phyloP scores from a whole-genome alignment of 2,797 vertebrate genomes.

The Chelonia mydas region DNA sequence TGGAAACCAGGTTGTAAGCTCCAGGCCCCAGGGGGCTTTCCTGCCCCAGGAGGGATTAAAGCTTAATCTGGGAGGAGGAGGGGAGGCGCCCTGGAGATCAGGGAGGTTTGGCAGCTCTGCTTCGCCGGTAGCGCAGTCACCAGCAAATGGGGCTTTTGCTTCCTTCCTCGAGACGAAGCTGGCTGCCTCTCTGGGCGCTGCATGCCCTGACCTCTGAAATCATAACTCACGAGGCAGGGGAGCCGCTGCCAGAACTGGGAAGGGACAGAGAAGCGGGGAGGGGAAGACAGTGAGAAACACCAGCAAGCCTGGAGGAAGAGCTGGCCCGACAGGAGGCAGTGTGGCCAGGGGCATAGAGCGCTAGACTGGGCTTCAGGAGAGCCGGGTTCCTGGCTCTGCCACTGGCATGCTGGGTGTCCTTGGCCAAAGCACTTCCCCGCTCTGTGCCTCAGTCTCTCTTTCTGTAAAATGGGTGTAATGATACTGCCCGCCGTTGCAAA shows the following conservation, averaged over 20 bases:
- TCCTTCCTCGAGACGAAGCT: not conserved
- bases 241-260: not conserved
- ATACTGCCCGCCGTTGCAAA: not conserved
- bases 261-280: not conserved
- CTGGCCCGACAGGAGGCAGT: not conserved
- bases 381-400: not conserved
- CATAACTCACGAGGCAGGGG: slow-evolving; percentile 31
- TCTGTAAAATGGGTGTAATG: not conserved
- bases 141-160: not conserved
- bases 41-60: too few relatives aligned
- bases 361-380: too few relatives aligned
- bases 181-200: not conserved
- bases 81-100: too few relatives aligned
- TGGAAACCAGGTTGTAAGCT: not conserved
- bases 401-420: not conserved
- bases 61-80: too few relatives aligned
- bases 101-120: too few relatives aligned
- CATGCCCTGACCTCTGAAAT: slow-evolving; percentile 2
- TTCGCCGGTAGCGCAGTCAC: not conserved
- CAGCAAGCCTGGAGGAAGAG: not conserved
- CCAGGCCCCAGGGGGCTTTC: not conserved
- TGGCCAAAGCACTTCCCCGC: too few relatives aligned
- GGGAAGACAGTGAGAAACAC: not conserved
- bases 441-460: not conserved
- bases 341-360: not conserved